Base-by-base conservation (phyloP, 2,888 invertebrate species). In the Synergus gifuensis region DNA sequence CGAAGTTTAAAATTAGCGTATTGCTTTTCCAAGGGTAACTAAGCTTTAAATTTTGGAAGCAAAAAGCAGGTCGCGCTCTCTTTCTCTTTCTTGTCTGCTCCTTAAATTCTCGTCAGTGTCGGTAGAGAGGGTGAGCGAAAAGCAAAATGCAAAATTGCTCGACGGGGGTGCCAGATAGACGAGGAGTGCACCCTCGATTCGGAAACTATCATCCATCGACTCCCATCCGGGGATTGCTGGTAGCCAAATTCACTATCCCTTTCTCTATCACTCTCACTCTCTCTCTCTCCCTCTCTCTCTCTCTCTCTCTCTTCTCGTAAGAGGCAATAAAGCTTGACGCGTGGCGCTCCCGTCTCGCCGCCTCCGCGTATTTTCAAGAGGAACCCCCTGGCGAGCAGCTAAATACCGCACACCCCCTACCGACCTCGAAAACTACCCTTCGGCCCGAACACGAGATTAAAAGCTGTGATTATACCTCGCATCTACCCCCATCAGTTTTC, bases 241-340 rank as follows among this genome's bases (percentile, higher is more conserved):
- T 83, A 78, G 81, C 54, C 49, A 67, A 79, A 76, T 79, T 18
- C 69, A 58, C 69, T 77, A 22, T 22, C 22, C 22, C 22, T 22
- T 22, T 22, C 22, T 22, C 22, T 22, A 22, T 22, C 22, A 22
- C 54, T 76, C 76, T 67, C 60, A 73, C 42, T 77, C 28, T 44
- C 46, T 64, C 49, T 79, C 63, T 54, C 40, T 18, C 69, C 49
- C 58, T 42, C 69, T 42, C 69, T 82, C 73, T 54, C 64, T 79
- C 77, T 80, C 63, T 79, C 79, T 77, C 67, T 81, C 66, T 76
- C 79, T 77, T 82, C 82, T 78, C 79, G 79, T 79, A 85, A 86
- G 82, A 89, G 89, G 89, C 90, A 91, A 90, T 90, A 91, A 87
- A 87, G 88, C 67, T 81, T 82, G 88, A 87, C 90, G 90, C 91